Percentiles rank a stretch among this genome's conserved stretches.
Evolutionary conservation across 1,140 invertebrate genomes (phyloP).

Genomic region (Zelostemma sp.): DNA sequence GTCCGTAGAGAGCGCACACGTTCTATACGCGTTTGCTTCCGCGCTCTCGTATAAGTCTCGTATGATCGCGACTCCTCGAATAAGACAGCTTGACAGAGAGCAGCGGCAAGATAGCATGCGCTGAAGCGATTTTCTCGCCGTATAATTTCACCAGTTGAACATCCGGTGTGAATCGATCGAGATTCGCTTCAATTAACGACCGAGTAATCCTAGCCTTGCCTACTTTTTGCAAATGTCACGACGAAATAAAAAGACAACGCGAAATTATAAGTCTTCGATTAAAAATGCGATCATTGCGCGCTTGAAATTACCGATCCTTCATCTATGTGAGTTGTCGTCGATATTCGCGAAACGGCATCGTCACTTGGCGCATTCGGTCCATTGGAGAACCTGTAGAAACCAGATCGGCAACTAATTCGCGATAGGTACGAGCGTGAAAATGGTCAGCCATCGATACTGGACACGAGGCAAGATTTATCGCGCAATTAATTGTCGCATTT

Average conservation of each 20-base stretch:
- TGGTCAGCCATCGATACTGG: not conserved
- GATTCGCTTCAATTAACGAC: constrained; percentile 31
- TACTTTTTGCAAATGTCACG: too few relatives aligned
- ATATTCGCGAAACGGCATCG: not conserved
- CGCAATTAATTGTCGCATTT: not conserved
- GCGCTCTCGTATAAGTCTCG: not conserved
- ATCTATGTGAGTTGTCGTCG: not conserved
- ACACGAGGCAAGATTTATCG: not conserved
- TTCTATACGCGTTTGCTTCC: too few relatives aligned
- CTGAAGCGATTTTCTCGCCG: constrained; percentile 53
- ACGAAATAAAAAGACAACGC: not conserved
- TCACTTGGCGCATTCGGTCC: not conserved
- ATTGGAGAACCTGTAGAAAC: not conserved
- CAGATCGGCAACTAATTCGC: not conserved
- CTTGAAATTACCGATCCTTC: not conserved
- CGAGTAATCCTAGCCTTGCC: constrained; percentile 6
- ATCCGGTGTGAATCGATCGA: constrained; percentile 54
- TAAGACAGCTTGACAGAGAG: constrained; percentile 44
- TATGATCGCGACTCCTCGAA: not conserved
- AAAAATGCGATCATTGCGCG: not conserved
- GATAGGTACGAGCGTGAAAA: not conserved
- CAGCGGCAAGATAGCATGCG: constrained; percentile 29
- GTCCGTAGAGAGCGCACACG: too few relatives aligned
- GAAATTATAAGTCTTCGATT: not conserved
- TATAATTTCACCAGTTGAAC: constrained; percentile 60